Percentiles rank a stretch among this genome's conserved stretches.
These are phyloP conservation scores for Bilobella aurantiaca DNA, from an alignment of 1,140 invertebrate genomes.

Conservation along the genomic window DNA sequence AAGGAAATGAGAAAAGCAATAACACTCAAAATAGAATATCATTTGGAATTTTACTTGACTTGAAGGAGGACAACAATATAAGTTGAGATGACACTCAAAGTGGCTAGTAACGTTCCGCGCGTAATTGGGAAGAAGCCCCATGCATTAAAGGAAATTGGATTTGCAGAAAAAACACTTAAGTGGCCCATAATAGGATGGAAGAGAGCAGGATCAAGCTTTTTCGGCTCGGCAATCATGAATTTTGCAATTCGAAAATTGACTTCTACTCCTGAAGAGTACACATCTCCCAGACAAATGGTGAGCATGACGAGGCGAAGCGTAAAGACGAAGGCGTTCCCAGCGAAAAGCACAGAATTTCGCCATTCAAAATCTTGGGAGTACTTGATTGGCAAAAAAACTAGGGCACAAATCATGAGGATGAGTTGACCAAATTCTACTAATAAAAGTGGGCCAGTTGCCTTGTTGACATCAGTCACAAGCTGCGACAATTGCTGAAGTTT, in stretches of 20 bases:
- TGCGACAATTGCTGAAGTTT: conserved; percentile 11
- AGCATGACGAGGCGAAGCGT: conserved; percentile 8
- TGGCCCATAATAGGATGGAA: conserved; percentile 20
- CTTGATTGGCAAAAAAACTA: conserved; percentile 18
- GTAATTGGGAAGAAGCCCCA: conserved; percentile 27
- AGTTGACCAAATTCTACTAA: conserved; percentile 19
- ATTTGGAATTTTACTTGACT: not conserved
- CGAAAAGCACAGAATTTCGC: not conserved
- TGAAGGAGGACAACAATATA: conserved; percentile 20
- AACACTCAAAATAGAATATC: too few species aligned
- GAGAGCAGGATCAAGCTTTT: not conserved
- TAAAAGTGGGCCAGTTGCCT: conserved; percentile 12
- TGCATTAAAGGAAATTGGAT: conserved; percentile 20
- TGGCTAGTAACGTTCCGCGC: conserved; percentile 14
- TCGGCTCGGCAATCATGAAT: not conserved
- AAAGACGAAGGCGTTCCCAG: conserved; percentile 3
- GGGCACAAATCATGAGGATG: conserved; percentile 15
- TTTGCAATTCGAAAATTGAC: conserved; percentile 14
- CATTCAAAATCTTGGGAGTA: conserved; percentile 14
- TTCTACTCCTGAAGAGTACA: conserved; percentile 1
- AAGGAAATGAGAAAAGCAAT: too few species aligned
- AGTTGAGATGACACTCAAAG: conserved; percentile 18
- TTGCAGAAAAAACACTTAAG: conserved; percentile 16
- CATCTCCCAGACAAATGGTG: conserved; percentile 19
- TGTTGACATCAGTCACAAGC: conserved; percentile 12